phyloP scores from a whole-genome alignment of 2,113 vertebrate genomes.

The Nipponia nippon region DNA sequence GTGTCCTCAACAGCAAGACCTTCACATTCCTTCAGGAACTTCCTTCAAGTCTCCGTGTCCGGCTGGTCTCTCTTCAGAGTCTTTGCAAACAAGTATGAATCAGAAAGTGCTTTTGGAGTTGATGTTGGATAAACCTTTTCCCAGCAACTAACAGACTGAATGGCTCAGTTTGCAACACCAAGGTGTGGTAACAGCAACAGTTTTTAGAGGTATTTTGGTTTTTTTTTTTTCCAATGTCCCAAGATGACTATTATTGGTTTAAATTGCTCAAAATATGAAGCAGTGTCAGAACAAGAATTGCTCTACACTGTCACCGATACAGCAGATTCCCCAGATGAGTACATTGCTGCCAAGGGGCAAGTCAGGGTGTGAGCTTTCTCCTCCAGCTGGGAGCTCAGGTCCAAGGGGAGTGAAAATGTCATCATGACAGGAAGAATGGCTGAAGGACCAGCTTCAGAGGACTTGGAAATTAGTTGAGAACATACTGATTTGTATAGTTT shows the following conservation, averaged over 20 bases:
- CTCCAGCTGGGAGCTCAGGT: not conserved
- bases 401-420: not conserved
- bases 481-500: not conserved
- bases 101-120: not conserved
- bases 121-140: not conserved
- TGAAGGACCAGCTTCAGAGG: not conserved
- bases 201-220: not conserved
- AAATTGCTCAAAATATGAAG: not conserved
- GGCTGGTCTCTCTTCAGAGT: not conserved
- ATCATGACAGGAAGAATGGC: not conserved
- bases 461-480: not conserved
- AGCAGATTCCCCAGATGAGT: not conserved
- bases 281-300: not conserved
- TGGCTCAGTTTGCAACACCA: not conserved
- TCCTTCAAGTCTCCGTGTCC: not conserved
- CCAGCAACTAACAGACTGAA: not conserved
- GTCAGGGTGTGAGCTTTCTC: not conserved
- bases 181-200: not conserved
- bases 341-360: not conserved
- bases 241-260: not conserved
- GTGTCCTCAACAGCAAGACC: conserved; percentile 34
- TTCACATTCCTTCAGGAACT: not conserved
- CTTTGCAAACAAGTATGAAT: not conserved
- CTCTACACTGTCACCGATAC: not conserved
- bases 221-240: not conserved